These are phyloP conservation scores for Apus apus DNA, from an alignment of 2,113 vertebrate genomes.

Conservation along the genomic window DNA sequence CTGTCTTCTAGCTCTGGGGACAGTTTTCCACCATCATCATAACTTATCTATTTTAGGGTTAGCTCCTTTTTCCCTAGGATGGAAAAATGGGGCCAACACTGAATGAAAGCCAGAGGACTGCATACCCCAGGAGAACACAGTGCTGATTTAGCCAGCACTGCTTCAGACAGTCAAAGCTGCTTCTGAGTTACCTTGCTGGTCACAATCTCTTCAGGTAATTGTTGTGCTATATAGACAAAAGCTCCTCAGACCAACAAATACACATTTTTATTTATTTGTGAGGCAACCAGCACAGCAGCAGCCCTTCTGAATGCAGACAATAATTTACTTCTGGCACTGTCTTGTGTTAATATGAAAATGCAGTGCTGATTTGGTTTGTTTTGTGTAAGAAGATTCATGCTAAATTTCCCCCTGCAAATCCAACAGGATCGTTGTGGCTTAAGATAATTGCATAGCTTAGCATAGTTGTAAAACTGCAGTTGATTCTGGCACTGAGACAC, in stretches of 20 bases:
- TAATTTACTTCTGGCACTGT: background rate
- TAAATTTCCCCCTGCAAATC: conserved; percentile 17
- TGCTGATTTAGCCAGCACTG: background rate
- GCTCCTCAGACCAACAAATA: background rate
- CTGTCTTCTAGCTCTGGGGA: background rate
- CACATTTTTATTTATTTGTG: background rate
- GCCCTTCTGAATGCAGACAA: rapidly evolving
- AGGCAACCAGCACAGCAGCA: background rate
- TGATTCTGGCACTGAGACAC: conserved; percentile 6
- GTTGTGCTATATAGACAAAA: background rate
- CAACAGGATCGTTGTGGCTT: background rate
- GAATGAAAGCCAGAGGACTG: background rate
- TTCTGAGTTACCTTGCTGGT: background rate
- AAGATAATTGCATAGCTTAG: conserved; percentile 12
- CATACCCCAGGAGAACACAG: background rate
- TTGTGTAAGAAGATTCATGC: background rate
- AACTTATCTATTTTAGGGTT: background rate
- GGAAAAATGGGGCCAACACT: background rate
- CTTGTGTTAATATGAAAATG: conserved; percentile 29
- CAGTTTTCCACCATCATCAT: background rate
- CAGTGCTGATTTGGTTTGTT: background rate
- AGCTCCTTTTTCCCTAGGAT: background rate
- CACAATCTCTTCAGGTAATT: background rate
- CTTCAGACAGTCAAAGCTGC: background rate
- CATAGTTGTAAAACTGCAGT: background rate